phyloP scores from a whole-genome alignment of 1,140 invertebrate genomes.

The Maconellicoccus hirsutus region DNA sequence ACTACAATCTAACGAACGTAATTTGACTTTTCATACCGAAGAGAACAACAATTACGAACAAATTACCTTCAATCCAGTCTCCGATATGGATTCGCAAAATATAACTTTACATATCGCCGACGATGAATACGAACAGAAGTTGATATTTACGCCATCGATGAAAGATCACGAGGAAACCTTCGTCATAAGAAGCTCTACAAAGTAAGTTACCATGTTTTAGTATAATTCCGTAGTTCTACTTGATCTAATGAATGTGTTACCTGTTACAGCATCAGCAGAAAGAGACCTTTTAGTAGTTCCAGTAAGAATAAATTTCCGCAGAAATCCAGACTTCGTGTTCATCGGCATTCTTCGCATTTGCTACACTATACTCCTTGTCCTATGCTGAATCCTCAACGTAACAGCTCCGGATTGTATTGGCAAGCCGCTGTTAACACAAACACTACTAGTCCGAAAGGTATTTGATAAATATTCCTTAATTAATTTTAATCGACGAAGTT shows the following conservation, averaged over 20 bases:
- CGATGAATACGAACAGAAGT: background rate
- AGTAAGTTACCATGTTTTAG: background rate
- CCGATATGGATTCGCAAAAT: background rate
- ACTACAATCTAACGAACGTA: background rate
- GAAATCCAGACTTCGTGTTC: constrained; percentile 44
- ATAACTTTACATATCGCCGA: constrained; percentile 15
- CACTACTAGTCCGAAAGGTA: constrained; percentile 31
- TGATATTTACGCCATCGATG: background rate
- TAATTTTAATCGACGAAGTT: too few species aligned
- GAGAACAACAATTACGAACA: constrained; percentile 16
- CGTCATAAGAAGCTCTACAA: constrained; percentile 9
- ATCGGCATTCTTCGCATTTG: constrained; percentile 31
- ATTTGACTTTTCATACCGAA: background rate
- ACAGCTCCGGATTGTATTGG: constrained; percentile 73
- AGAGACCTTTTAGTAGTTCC: background rate
- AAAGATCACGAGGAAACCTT: background rate
- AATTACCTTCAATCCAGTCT: background rate
- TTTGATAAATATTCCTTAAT: background rate
- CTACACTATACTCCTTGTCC: constrained; percentile 78
- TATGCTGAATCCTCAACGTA: constrained; percentile 76
- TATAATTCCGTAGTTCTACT: background rate
- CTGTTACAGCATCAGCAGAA: background rate
- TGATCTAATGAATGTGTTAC: background rate
- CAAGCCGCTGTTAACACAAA: constrained; percentile 33
- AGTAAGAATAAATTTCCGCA: constrained; percentile 24